Evolutionary conservation across 2,113 vertebrate species (phyloP).

Genomic region (Isichthys henryi): DNA sequence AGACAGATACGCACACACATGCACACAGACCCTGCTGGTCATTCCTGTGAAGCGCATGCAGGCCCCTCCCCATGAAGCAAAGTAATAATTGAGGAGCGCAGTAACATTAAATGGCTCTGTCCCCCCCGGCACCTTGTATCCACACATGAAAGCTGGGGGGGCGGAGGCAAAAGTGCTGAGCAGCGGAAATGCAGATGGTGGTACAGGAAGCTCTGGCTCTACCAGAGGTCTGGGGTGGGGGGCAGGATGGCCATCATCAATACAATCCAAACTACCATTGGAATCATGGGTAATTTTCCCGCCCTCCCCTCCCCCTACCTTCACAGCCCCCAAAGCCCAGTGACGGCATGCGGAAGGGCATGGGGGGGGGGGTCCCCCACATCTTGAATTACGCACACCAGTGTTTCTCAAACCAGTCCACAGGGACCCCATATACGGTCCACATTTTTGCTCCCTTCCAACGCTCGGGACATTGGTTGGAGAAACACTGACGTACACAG

Average conservation of each 20-base stretch:
- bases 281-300: not conserved
- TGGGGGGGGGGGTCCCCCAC: not conserved
- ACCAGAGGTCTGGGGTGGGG: no score
- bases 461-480: not conserved
- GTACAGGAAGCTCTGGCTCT: not conserved
- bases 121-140: not conserved
- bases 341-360: not conserved
- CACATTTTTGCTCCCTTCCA: not conserved
- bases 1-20: not conserved
- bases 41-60: not conserved
- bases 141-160: not conserved
- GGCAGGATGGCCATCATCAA: not conserved
- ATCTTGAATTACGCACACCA: not conserved
- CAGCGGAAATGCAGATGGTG: not conserved
- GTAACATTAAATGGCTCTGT: constrained; percentile 19
- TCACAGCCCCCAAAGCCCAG: not conserved
- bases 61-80: not conserved
- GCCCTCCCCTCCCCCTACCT: no score
- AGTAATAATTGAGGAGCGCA: constrained; percentile 25
- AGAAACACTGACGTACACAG: not conserved
- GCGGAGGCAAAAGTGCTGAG: not conserved
- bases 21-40: not conserved
- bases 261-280: not conserved
- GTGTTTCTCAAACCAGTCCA: no score
- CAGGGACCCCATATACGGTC: not conserved